These are phyloP conservation scores for Muricea muricata DNA, from an alignment of 92 coral and sea anemone genomes.

Conservation along the genomic window DNA sequence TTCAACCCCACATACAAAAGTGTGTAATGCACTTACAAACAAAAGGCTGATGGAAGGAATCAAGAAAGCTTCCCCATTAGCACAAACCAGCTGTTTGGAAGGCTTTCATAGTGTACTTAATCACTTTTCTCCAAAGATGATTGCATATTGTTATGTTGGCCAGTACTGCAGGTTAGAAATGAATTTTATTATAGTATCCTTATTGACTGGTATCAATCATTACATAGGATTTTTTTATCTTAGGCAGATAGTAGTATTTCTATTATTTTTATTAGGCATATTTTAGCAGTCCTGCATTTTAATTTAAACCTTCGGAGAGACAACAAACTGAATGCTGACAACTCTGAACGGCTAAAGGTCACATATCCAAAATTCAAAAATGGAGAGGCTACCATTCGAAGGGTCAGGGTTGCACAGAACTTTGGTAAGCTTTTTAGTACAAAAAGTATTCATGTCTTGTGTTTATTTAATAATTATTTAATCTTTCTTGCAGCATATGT, in stretches of 20 bases:
- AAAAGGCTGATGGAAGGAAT: conserved; percentile 48
- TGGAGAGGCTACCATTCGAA: neutral
- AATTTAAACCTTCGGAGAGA: conserved; percentile 37
- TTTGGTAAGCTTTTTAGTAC: neutral
- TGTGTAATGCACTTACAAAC: conserved; percentile 51
- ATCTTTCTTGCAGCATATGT: no score
- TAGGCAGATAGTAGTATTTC: neutral
- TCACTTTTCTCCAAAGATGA: conserved; percentile 68
- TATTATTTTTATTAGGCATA: conserved; percentile 30
- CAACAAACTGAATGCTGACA: neutral
- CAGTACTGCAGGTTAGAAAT: conserved; percentile 58
- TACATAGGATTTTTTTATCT: no score
- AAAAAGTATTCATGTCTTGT: no score
- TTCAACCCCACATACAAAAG: neutral
- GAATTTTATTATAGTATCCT: neutral
- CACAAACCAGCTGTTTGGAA: conserved; percentile 65
- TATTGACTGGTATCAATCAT: neutral
- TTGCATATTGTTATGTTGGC: conserved; percentile 63
- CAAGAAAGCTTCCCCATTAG: conserved; percentile 58
- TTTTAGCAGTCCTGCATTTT: conserved; percentile 54
- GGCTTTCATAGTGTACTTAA: conserved; percentile 61
- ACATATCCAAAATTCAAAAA: neutral
- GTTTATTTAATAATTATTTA: no score
- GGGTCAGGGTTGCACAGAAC: neutral
- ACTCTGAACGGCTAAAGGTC: no score